Evolutionary conservation across 1,140 invertebrate genomes (phyloP), one percentile per base, ranked within the genome.

Genomic region (Dinoponera quadriceps): DNA sequence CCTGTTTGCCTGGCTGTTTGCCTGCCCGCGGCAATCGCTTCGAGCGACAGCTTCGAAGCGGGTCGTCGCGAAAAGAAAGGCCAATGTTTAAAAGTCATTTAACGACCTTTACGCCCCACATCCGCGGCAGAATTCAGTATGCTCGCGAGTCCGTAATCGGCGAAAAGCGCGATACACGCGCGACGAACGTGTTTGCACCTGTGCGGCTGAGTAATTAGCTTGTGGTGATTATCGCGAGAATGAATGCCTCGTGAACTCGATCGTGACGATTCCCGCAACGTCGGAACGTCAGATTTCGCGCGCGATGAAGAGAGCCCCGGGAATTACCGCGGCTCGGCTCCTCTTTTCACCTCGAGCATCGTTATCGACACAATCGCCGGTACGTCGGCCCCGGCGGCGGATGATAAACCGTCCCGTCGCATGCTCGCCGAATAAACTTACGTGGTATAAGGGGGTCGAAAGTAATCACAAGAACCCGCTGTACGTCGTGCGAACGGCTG

Each of bases 261-360:
- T 33, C 11, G 38, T 13, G 57, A 25, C n/a, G n/a, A 49, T 74
- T 62, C 9, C 18, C 62, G 49, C 38, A n/a, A 49, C 13, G 69
- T 22, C 44, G 78, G 60, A 60, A 71, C 38, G 25, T 62, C 22
- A 20, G 62, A 74, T 86, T 80, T 59, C 85, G 68, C 87, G 85
- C 5, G 69, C 85, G 85, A 84, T 74, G 73, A 74, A 78, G 16
- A n/a, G 9, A 7, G 33, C 33, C 7, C 27, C 22, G 20, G 44
- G 33, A 33, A 59, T 63, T 48, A 65, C 38, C 49, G 13, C 11
- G 54, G 72, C 62, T 84, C 84, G 71, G 85, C 60, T 88, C 62
- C 72, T 87, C 83, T 88, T 68, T 88, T 78, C 87, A 88, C 55
- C 51, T 88, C 78, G 72, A 74, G 73, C 73, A 85, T 88, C 87